Conservation (phyloP, 2,113 vertebrate species). For the Marmota flaviventris region DNA sequence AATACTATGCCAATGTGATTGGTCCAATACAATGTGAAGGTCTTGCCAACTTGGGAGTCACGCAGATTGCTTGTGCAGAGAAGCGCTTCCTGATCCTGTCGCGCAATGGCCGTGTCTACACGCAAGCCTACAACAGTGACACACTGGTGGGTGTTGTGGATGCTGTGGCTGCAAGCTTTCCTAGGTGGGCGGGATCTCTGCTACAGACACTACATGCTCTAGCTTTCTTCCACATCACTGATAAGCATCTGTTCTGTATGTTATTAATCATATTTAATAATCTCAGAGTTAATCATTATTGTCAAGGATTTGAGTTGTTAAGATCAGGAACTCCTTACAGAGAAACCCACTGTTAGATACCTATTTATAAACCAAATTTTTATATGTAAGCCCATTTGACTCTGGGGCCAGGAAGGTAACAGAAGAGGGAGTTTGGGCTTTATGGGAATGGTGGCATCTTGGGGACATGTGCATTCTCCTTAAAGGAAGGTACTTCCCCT, state of each 20-base stretch:
- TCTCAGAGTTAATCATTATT: neutral
- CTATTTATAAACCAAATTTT: neutral
- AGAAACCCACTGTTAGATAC: neutral
- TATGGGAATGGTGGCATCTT: neutral
- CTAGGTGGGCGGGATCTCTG: neutral
- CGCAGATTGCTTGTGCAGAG: constrained; percentile 97
- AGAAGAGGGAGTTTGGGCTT: neutral
- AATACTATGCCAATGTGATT: constrained; percentile 96
- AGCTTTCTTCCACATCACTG: neutral
- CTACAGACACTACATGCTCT: neutral
- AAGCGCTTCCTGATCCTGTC: constrained; percentile 96
- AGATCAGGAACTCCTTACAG: neutral
- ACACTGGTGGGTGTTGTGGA: constrained; percentile 90
- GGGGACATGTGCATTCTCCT: neutral
- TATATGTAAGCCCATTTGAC: neutral
- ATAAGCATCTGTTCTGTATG: neutral
- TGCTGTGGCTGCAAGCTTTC: neutral
- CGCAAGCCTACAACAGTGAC: constrained; percentile 97
- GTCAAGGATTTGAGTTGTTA: neutral
- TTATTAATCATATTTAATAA: neutral
- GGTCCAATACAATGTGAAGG: constrained; percentile 97
- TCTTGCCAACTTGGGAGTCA: constrained; percentile 94
- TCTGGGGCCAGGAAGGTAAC: neutral
- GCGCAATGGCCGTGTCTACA: constrained; percentile 95
- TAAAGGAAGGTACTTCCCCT: neutral